These are phyloP conservation scores for Harpagoxenus sublaevis DNA, from an alignment of 2,888 invertebrate species.

Conservation along the genomic window DNA sequence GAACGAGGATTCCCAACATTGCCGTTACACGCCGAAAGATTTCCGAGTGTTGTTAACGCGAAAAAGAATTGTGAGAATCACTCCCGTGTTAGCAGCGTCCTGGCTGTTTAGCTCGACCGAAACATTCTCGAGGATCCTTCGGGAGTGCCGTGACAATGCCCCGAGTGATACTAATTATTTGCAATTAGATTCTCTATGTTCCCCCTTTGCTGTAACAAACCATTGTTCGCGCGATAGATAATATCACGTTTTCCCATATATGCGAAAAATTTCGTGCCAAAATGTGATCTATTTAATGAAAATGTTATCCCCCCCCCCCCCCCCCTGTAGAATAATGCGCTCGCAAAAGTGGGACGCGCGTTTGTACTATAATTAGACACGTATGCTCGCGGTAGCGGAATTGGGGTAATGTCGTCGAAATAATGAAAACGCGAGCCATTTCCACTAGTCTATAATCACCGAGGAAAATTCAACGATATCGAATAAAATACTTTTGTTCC, in stretches of 20 bases:
- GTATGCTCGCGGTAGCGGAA: constrained; percentile 40
- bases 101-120: constrained; percentile 21
- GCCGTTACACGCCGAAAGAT: constrained; percentile 36
- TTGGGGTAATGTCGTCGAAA: constrained; percentile 49
- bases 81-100: not conserved
- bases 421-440: constrained; percentile 48
- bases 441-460: constrained; percentile 1
- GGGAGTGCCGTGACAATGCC: not conserved
- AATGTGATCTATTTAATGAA: constrained; percentile 48
- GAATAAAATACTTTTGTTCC: not conserved
- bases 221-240: not conserved
- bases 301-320: not conserved
- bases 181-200: constrained; percentile 30
- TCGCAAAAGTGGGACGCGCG: constrained; percentile 27
- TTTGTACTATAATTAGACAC: constrained; percentile 46
- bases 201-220: not conserved
- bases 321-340: not conserved
- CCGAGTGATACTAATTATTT: constrained; percentile 39
- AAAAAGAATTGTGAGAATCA: constrained; percentile 7
- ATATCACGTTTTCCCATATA: constrained; percentile 18
- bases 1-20: not conserved
- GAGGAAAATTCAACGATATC: constrained; percentile 28
- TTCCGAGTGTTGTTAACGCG: not conserved
- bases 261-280: constrained; percentile 33
- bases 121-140: constrained; percentile 9